These are phyloP conservation scores for Oreotrochilus melanogaster DNA, from an alignment of 2,113 vertebrate genomes.

Conservation along the genomic window DNA sequence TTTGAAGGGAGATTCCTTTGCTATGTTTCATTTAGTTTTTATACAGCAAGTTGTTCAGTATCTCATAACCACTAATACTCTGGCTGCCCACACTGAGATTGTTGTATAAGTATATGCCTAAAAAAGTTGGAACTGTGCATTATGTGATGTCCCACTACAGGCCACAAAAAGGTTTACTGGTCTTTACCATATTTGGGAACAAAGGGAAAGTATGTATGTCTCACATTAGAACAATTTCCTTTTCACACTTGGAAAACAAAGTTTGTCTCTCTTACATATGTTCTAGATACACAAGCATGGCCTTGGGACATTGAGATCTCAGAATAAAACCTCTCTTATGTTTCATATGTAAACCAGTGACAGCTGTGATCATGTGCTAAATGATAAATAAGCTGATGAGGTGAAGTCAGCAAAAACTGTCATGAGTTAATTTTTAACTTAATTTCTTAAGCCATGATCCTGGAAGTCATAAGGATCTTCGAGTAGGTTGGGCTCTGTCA, in stretches of 20 bases:
- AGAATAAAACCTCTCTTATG: neutral
- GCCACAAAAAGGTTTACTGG: slow-evolving; percentile 31
- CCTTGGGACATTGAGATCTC: neutral
- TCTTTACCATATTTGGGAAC: slow-evolving; percentile 68
- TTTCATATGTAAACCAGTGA: neutral
- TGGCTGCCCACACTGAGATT: slow-evolving; percentile 61
- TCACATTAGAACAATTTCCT: slow-evolving; percentile 24
- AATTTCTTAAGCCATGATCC: neutral
- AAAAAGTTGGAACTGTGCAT: slow-evolving; percentile 65
- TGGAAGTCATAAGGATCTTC: neutral
- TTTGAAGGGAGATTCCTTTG: slow-evolving; percentile 77
- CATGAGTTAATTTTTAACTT: neutral
- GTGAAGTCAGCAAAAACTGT: neutral
- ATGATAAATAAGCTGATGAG: neutral
- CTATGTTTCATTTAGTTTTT: slow-evolving; percentile 78
- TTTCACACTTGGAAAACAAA: slow-evolving; percentile 12
- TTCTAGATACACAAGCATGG: neutral
- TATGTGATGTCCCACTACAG: slow-evolving; percentile 25
- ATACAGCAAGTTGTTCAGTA: slow-evolving; percentile 48
- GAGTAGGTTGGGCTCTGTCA: neutral
- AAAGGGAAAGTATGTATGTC: slow-evolving; percentile 24
- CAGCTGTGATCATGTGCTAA: neutral
- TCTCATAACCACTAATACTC: slow-evolving; percentile 66
- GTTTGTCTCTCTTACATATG: neutral
- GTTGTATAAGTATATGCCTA: slow-evolving; percentile 17